Evolutionary conservation across 64 coral and sea anemone species (phyloP), one percentile per base, ranked within the genome.

Genomic region (Actinia equina): DNA sequence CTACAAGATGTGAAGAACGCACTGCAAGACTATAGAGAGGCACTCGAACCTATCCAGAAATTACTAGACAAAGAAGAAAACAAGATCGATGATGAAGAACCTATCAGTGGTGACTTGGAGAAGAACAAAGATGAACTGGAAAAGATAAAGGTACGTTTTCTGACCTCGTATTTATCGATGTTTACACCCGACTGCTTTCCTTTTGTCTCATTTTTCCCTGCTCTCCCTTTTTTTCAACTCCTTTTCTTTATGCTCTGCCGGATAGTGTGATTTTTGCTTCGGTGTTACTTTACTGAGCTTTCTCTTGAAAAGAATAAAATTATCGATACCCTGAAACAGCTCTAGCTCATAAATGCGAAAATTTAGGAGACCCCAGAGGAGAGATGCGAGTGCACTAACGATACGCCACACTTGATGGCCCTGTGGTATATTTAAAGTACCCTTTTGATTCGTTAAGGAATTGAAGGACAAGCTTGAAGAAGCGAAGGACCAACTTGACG

Each of bases 71-170:
- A 88, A 43, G 85, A 45, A 84, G 97, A 95, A 44, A 76, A 89
- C 43, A 54, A 67, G 16, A 60, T 99, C 4, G 86, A 79, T n/a
- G 70, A 64, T 13, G 81, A 88, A 44, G 91, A 92, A 52, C 86
- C 93, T 17, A 49, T 88, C 30, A 90, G 88, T 65, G 93, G 63
- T 59, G 97, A 99, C 63, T 77, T 99, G 20, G 87, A 90, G 60
- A 99, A 93, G 88, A 99, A 99, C 88, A 91, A 95, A 37, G 91
- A 90, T 12, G 88, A 95, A 52, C 87, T 99, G 17, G 84, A 93
- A 80, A 85, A 90, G 30, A 87, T 93, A 9, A 95, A 99, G 91
- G 97, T 93, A 99, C 0, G 78, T 79, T 69, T 22, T 23, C 63
- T 25, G 7, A 69, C 22, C 63, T 69, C 63, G 22, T 69, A 20